Evolutionary conservation across 1,140 invertebrate genomes (phyloP).

Genomic region (Ceratosolen fusciceps): DNA sequence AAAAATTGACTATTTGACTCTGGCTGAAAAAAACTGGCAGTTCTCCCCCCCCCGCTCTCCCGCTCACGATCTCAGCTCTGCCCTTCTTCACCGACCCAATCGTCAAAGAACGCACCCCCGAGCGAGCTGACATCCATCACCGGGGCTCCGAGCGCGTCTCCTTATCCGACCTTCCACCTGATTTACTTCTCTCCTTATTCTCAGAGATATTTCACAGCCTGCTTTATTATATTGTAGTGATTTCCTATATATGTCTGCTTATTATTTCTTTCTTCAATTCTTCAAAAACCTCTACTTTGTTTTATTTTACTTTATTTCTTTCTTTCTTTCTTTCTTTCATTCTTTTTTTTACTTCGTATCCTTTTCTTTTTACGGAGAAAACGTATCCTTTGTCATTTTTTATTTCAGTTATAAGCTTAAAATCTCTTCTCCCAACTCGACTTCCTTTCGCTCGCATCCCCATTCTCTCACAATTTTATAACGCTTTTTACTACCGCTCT

Average conservation of each 20-base stretch:
- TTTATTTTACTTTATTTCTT: too few relatives aligned
- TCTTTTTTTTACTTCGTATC: too few relatives aligned
- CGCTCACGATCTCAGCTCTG: not conserved
- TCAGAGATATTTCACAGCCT: slow-evolving; percentile 60
- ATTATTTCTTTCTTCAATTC: slow-evolving; percentile 16
- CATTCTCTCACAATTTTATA: not conserved
- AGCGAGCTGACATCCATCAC: slow-evolving; percentile 8
- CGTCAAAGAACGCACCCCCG: slow-evolving; percentile 1
- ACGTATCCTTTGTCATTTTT: slow-evolving; percentile 48
- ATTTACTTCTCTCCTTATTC: slow-evolving; percentile 43
- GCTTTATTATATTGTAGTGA: slow-evolving; percentile 50
- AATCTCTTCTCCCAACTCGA: slow-evolving; percentile 31
- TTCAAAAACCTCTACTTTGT: too few relatives aligned
- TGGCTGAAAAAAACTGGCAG: slow-evolving; percentile 56
- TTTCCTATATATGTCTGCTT: slow-evolving; percentile 30
- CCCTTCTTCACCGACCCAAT: not conserved
- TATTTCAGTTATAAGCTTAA: slow-evolving; percentile 36
- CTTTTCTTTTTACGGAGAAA: slow-evolving; percentile 43
- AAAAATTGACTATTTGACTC: slow-evolving; percentile 56
- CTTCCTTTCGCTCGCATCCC: slow-evolving; percentile 16
- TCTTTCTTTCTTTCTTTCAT: too few relatives aligned
- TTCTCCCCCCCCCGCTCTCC: slow-evolving; percentile 1
- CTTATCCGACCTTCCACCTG: slow-evolving; percentile 46
- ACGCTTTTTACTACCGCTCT: not conserved
- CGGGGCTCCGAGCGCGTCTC: slow-evolving; percentile 47